Evolutionary conservation across 2,113 vertebrate genomes (phyloP).

Genomic region (Grallaria varia): DNA sequence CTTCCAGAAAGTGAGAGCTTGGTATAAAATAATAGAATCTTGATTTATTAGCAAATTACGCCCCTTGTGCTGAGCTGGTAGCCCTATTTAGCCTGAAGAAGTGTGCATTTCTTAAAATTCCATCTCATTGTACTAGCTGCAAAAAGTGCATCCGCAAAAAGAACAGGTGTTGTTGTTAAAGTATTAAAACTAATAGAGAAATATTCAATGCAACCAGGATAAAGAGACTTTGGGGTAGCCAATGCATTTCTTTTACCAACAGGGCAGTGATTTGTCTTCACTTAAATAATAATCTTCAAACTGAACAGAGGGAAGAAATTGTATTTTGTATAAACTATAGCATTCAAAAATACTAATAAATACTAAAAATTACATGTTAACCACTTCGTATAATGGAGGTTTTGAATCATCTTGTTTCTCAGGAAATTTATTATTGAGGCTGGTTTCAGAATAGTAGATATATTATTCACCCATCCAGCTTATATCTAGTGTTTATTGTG

Average conservation of each 20-base stretch:
- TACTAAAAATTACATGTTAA: not conserved
- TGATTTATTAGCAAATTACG: not conserved
- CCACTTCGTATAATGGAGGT: not conserved
- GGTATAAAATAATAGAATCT: not conserved
- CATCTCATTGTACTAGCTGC: not conserved
- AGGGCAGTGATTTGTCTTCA: not conserved
- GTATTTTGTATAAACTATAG: not conserved
- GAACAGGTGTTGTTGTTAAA: not conserved
- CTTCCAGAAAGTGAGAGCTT: not conserved
- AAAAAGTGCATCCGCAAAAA: not conserved
- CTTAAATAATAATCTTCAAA: not conserved
- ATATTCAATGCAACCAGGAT: not conserved
- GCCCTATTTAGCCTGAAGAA: not conserved
- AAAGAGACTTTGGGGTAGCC: not conserved
- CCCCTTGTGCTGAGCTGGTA: not conserved
- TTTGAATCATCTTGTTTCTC: not conserved
- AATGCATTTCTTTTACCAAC: not conserved
- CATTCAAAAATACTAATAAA: not conserved
- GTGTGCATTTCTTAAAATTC: not conserved
- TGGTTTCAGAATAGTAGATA: not conserved
- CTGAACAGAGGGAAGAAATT: not conserved
- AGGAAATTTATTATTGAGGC: not conserved
- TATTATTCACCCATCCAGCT: not conserved
- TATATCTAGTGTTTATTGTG: not conserved
- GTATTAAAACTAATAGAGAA: not conserved